Base-by-base conservation (phyloP, 1,140 invertebrate genomes). In the Himalopsyche phryganea region DNA sequence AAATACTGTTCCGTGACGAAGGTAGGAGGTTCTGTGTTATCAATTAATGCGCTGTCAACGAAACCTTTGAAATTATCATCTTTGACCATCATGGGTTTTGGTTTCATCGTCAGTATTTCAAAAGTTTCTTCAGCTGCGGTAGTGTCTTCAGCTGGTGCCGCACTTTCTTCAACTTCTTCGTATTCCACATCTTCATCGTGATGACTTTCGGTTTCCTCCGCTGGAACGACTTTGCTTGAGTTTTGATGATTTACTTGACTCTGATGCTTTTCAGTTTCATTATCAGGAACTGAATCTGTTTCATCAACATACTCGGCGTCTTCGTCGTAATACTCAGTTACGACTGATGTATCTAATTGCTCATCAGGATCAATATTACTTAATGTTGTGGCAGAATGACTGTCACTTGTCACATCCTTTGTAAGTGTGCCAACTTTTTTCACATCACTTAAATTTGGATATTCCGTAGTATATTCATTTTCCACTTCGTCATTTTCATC, bases 31-130 rank as follows among this genome's bases (percentile, higher is more conserved):
- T 76, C 74, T 4, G 60, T 66, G 66, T 73, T 72, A 66, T 78
- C 76, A 17, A 79, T 78, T 6, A 73, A 66, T n/a, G 72, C 71
- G 40, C 74, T 76, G 63, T 81, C 79, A 18, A 76, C 68, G 66
- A 81, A 81, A 42, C 76, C 72, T 66, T 79, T 76, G 50, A 81
- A 81, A 60, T 80, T 78, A 60, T 80, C 76, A 63, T 80, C 77
- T 66, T 78, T 70, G 0, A 79, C 73, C 69, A 74, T 75, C 32
- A 66, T 71, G 33, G 69, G 72, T 56, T 72, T 68, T 6, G 74
- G 71, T 69, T 80, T 79, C 71, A 79, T 79, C 2, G 75, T 76
- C 32, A 80, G 62, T 13, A 80, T 71, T 60, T 80, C 78, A 65
- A 79, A 80, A 13, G 68, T 66, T 54, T 72, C 67, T 4, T 66